phyloP scores from a whole-genome alignment of 2,797 vertebrate species.

The Xenops minutus region DNA sequence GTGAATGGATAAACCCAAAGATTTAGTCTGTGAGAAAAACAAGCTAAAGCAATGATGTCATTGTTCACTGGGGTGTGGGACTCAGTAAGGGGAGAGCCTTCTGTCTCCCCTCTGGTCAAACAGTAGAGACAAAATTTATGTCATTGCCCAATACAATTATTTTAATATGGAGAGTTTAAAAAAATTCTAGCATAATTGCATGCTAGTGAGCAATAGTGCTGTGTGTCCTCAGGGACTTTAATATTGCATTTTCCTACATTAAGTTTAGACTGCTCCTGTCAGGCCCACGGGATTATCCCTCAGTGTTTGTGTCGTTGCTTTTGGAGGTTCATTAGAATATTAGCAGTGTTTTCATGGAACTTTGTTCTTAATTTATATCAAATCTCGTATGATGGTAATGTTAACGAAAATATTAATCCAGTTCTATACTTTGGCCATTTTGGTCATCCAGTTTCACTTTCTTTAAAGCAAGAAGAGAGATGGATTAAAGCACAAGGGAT shows the following conservation, averaged over 20 bases:
- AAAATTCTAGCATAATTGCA: rapidly evolving
- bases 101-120: neutral
- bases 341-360: neutral
- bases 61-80: neutral
- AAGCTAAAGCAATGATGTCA: neutral
- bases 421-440: neutral
- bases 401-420: neutral
- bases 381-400: neutral
- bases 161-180: neutral
- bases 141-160: neutral
- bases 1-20: neutral
- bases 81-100: neutral
- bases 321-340: neutral
- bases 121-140: neutral
- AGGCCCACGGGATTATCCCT: neutral
- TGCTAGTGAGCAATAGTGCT: neutral
- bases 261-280: neutral
- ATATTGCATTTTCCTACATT: neutral
- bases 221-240: neutral
- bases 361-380: neutral
- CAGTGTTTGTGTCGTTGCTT: neutral
- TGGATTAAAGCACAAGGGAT: neutral
- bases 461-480: neutral
- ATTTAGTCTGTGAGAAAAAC: neutral
- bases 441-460: neutral